These are phyloP conservation scores for Strix uralensis DNA, from an alignment of 2,113 vertebrate genomes.

Conservation along the genomic window DNA sequence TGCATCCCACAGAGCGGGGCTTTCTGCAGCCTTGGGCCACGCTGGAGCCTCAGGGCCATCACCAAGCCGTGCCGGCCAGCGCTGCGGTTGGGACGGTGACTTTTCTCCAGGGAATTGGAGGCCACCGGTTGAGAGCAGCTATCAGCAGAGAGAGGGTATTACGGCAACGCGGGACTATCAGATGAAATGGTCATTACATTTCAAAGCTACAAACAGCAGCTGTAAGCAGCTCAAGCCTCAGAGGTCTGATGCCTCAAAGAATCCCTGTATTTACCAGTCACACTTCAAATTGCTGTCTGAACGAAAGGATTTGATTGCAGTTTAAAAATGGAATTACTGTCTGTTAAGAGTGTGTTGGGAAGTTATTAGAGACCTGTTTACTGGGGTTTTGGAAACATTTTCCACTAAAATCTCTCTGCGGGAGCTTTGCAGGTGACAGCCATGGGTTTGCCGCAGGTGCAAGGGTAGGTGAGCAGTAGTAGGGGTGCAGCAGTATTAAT, in stretches of 20 bases:
- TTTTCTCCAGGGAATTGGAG: accelerated
- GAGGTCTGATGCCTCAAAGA: neutral
- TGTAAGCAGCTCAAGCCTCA: neutral
- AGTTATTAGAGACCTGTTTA: neutral
- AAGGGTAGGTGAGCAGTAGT: neutral
- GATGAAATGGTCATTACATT: neutral
- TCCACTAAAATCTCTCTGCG: neutral
- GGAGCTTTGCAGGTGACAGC: neutral
- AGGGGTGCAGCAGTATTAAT: neutral
- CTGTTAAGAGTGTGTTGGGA: neutral
- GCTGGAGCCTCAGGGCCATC: neutral
- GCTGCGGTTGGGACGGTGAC: accelerated
- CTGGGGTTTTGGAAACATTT: neutral
- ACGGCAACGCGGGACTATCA: neutral
- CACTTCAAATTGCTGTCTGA: neutral
- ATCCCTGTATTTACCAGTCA: neutral
- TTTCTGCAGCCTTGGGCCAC: neutral
- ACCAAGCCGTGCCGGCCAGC: neutral
- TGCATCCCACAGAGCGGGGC: neutral
- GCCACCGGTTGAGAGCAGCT: neutral
- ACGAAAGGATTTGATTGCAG: neutral
- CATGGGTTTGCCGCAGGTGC: neutral
- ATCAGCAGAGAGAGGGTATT: neutral
- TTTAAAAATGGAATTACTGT: neutral
- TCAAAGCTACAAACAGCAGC: neutral